Evolutionary conservation across 2,113 vertebrate species (phyloP), one percentile per base, ranked within the genome.

Genomic region (Petrocephalus microphthalmus): DNA sequence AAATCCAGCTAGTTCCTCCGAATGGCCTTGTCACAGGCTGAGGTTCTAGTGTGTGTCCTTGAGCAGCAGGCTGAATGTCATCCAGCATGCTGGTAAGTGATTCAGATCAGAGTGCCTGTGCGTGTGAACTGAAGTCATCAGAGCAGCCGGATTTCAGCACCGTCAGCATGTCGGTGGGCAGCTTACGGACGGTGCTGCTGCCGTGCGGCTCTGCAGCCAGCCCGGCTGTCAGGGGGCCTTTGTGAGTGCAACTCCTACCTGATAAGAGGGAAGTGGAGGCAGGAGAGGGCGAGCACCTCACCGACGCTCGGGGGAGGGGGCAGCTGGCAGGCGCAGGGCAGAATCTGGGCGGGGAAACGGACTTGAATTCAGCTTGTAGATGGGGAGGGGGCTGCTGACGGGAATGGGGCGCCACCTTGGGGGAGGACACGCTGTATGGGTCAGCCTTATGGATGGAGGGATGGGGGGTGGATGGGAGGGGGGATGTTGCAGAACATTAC

Each of bases 241-340:
- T 11, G 74, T 8, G 74, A 51, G 42, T 57, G 52, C 45, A 7
- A 42, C 25, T 88, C 51, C 49, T 54, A 56, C 49, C 87, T 45
- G 87, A 87, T 22, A 53, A 87, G 45, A 51, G 67, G 87, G 22
- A 49, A 89, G 86, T 2, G 85, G 90, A 86, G 89, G 89, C 86
- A 45, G 87, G 86, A 92, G 19, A 93, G 89, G 57, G 53, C 57
- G 2, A 92, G 87, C n/a, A 91, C 88, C 47, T 92, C 90, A 51
- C 82, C 88, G 51, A 88, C 88, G 74, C 86, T 89, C 57, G 89
- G 87, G 45, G 89, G 90, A 82, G 87, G 90, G 42, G 89, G 88
- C 53, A 91, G 89, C 78, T 92, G 92, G 84, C 82, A 90, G 42
- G 90, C 54, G 52, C 85, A 89, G 4, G 87, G 85, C 81, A 91